A percentile compares a stretch with the other conserved stretches of the same genome.
Evolutionary conservation across 1,140 invertebrate species (phyloP).

Genomic region (Micrasema longulum): DNA sequence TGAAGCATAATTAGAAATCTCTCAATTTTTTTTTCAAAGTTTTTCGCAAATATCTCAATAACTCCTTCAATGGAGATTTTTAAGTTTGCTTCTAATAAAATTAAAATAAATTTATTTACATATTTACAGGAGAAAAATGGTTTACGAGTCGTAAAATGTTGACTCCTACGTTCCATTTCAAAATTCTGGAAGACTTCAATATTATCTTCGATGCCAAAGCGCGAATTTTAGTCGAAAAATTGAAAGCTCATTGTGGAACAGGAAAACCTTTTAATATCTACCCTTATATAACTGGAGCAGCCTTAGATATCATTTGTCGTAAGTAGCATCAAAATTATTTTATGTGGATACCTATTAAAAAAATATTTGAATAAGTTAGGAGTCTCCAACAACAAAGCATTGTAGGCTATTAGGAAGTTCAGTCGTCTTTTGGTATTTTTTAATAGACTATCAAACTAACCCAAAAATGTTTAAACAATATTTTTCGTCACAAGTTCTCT

Average conservation of each 20-base stretch:
- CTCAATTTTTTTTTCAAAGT: no score
- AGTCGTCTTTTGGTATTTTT: no score
- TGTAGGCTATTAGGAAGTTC: background rate
- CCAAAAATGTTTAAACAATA: no score
- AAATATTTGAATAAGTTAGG: no score
- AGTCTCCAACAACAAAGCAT: background rate
- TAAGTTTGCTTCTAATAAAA: no score
- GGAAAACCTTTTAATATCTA: slow-evolving; percentile 73
- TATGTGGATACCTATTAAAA: no score
- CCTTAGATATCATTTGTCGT: slow-evolving; percentile 80
- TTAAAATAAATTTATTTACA: background rate
- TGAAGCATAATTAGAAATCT: no score
- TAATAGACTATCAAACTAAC: no score
- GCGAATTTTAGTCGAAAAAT: slow-evolving; percentile 71
- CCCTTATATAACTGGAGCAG: slow-evolving; percentile 72
- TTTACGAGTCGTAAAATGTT: slow-evolving; percentile 74
- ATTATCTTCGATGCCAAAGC: slow-evolving; percentile 66
- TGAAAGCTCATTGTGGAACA: slow-evolving; percentile 70
- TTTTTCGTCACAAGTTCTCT: no score
- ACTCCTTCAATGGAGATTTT: no score
- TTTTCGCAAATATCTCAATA: no score
- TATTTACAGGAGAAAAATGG: slow-evolving; percentile 70
- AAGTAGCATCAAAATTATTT: no score
- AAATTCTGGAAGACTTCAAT: slow-evolving; percentile 78
- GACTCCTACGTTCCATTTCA: slow-evolving; percentile 84